Evolutionary conservation across 2,888 invertebrate genomes (phyloP).

Genomic region (Calliopum simillimum): DNA sequence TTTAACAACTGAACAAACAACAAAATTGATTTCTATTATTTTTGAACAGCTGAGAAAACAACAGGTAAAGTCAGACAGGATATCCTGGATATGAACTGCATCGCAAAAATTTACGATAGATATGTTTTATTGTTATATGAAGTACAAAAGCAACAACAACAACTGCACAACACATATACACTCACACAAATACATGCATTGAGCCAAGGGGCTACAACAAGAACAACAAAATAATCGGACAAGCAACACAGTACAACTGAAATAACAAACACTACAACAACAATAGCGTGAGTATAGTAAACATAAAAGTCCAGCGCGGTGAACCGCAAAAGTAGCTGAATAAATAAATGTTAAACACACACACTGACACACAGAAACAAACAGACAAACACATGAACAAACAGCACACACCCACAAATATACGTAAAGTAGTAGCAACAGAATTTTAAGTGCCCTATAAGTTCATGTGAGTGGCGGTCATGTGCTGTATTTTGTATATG

Average conservation of each 20-base stretch:
- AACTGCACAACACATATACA: neutral
- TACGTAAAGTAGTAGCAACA: slow-evolving; percentile 7
- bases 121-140: neutral
- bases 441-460: neutral
- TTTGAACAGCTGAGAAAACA: slow-evolving; percentile 33
- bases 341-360: slow-evolving; percentile 48
- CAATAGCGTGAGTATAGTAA: slow-evolving; percentile 7
- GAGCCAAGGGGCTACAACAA: neutral
- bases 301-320: slow-evolving; percentile 38
- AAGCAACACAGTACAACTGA: neutral
- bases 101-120: neutral
- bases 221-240: neutral
- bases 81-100: neutral
- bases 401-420: slow-evolving; percentile 25
- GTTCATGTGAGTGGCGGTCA: neutral
- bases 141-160: neutral
- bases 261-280: slow-evolving; percentile 13
- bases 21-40: slow-evolving; percentile 12
- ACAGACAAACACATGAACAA: slow-evolving; percentile 34
- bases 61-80: slow-evolving; percentile 16
- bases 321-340: slow-evolving; percentile 63
- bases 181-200: slow-evolving; percentile 3
- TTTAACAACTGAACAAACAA: no score
- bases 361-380: slow-evolving; percentile 30
- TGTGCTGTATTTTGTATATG: no score